Evolutionary conservation across 2,888 invertebrate genomes (phyloP), one percentile per base, ranked within the genome.

Genomic region (Diarsia rubi): DNA sequence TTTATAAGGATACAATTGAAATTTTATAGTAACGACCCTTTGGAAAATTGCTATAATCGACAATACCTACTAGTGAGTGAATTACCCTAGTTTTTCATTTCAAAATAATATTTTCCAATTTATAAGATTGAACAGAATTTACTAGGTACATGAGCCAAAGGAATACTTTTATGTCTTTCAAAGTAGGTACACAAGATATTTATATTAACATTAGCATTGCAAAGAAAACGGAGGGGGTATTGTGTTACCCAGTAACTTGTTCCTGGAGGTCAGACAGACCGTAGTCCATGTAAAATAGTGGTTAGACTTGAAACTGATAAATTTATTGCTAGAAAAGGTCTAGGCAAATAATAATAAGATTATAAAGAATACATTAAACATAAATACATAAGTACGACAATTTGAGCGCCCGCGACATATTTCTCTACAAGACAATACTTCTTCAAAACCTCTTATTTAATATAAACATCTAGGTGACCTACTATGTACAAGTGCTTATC

Each of bases 401-500:
- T 90, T 90, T 89, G 93, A 94, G 93, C 92, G 88, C 85, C 75
- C 86, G 88, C 90, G 88, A 85, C 84, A 87, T 89, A 84, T 86
- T 88, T 87, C 70, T 91, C 92, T 93, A 93, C 92, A 92, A 90
- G 87, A 90, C 90, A 88, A 88, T 92, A 92, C 88, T 88, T 91
- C 90, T 88, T 87, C 90, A 90, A 88, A 91, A 93, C 90, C 89
- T 90, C 89, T 93, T 93, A 94, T 82, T 88, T 82, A 72, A 90
- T 93, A 95, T 93, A 94, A 94, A 95, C 93, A 92, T 92, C 95
- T 95, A 95, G 85, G 94, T 95, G 94, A 91, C 87, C 91, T 89
- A 87, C 77, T 95, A 95, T 96, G 75, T 96, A 96, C 96, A 96
- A 96, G 94, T 96, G 95, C 93, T 95, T 95, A 96, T 75, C 86